Conservation (phyloP, 2,113 vertebrate genomes). For the Nesoenas mayeri region DNA sequence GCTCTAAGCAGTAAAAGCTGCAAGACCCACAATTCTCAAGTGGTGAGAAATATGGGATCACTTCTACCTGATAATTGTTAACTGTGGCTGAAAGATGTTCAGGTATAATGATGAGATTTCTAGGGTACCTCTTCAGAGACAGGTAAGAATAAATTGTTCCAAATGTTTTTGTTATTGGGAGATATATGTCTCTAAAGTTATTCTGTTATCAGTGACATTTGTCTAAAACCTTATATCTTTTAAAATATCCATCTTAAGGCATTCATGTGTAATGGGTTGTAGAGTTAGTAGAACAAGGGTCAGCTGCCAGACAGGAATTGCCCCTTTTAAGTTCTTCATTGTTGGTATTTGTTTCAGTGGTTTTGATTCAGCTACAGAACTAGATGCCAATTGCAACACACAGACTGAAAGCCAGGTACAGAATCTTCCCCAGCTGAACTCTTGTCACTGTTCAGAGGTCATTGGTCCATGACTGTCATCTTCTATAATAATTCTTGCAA, state of each 20-base stretch:
- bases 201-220: background rate
- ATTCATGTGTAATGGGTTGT: background rate
- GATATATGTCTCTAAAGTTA: background rate
- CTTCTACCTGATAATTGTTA: background rate
- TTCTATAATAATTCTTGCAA: background rate
- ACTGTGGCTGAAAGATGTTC: background rate
- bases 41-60: background rate
- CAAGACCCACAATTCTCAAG: background rate
- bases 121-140: background rate
- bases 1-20: background rate
- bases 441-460: background rate
- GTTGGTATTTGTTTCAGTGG: background rate
- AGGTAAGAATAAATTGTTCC: background rate
- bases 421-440: background rate
- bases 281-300: background rate
- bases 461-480: background rate
- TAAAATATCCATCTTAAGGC: background rate
- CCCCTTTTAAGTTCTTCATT: background rate
- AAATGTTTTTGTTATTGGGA: background rate
- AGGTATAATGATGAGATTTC: background rate
- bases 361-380: background rate
- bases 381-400: background rate
- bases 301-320: background rate
- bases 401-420: background rate
- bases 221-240: background rate